These are phyloP conservation scores for Tachysurus vachellii DNA, from an alignment of 2,113 vertebrate genomes.

Conservation along the genomic window DNA sequence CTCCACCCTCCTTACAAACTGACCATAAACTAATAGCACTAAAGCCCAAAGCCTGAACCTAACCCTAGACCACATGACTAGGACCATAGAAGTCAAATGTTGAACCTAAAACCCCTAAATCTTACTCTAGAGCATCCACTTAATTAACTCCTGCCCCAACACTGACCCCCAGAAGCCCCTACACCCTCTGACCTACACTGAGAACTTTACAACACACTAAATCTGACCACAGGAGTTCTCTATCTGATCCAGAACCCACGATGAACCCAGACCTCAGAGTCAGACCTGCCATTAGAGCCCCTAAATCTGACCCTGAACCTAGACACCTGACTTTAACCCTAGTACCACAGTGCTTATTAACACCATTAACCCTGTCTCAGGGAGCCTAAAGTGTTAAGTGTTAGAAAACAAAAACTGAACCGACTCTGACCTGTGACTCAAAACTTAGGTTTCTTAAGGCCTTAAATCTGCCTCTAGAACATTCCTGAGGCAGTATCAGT, in stretches of 20 bases:
- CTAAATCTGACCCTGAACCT: background rate
- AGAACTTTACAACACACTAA: background rate
- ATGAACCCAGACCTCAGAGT: background rate
- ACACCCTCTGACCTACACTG: background rate
- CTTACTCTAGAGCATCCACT: background rate
- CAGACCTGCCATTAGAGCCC: background rate
- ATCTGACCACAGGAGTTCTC: background rate
- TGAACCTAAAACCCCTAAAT: background rate
- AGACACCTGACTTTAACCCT: background rate
- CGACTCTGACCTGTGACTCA: background rate
- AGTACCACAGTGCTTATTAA: background rate
- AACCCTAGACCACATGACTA: background rate
- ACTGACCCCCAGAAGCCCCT: background rate
- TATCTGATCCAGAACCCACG: background rate
- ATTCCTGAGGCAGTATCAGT: background rate
- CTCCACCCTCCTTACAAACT: background rate
- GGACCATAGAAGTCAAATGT: background rate
- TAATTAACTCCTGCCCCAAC: background rate
- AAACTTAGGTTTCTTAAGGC: background rate
- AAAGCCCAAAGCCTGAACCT: too few relatives aligned
- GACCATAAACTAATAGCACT: background rate
- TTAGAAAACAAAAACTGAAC: too few relatives aligned
- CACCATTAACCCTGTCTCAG: background rate
- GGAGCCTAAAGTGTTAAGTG: too few relatives aligned
- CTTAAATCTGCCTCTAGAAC: background rate